Percentiles rank a stretch among this genome's conserved stretches.
Conservation (phyloP, 2,797 vertebrate species). For the Gallinago solitaria region DNA sequence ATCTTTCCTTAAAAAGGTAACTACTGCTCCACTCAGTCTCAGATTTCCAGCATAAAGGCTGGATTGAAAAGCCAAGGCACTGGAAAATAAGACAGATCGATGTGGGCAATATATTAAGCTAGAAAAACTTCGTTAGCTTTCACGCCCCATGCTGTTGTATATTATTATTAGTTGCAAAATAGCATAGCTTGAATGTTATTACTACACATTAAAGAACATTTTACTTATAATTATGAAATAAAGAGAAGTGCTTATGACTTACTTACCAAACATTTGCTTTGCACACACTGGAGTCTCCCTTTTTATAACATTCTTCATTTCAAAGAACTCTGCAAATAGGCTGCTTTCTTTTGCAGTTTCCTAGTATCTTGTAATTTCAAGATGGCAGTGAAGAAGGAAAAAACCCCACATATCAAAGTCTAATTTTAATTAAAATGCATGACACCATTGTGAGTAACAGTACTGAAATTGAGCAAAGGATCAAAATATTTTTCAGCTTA, state of each 20-base stretch:
- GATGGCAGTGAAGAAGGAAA: background rate
- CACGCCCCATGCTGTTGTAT: conserved; percentile 83
- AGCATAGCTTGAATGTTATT: conserved; percentile 87
- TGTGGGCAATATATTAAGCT: conserved; percentile 61
- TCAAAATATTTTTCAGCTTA: background rate
- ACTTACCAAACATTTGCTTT: conserved; percentile 80
- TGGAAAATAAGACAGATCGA: conserved; percentile 41
- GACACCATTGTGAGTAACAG: background rate
- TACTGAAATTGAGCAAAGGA: background rate
- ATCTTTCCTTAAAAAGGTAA: conserved; percentile 63
- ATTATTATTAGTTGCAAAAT: conserved; percentile 90
- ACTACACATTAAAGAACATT: conserved; percentile 86
- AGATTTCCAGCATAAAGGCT: conserved; percentile 60
- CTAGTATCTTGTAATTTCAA: conserved; percentile 33
- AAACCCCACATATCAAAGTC: conserved; percentile 35
- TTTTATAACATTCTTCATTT: conserved; percentile 62
- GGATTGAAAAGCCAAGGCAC: conserved; percentile 52
- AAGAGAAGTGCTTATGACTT: conserved; percentile 83
- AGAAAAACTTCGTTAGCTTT: conserved; percentile 76
- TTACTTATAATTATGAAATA: conserved; percentile 88
- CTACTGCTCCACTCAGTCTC: conserved; percentile 11
- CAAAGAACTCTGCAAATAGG: conserved; percentile 60
- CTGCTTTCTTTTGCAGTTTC: conserved; percentile 64
- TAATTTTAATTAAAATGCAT: conserved; percentile 76
- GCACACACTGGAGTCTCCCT: background rate